Percentiles rank a stretch among this genome's conserved stretches.
Evolutionary conservation across 2,113 vertebrate species (phyloP).

Genomic region (Corythornis madagascariensis): DNA sequence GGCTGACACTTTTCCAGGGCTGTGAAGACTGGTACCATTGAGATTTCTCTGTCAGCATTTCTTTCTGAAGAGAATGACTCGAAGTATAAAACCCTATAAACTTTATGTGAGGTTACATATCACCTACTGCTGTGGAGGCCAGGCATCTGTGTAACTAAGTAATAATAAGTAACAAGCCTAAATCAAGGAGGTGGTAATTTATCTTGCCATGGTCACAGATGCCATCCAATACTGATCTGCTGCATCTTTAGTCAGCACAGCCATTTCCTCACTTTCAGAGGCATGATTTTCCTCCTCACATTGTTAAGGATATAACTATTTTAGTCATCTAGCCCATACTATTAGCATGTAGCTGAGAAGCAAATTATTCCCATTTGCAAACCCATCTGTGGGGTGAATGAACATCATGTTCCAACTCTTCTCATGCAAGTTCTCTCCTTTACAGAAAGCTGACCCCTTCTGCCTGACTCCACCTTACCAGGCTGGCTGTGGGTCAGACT

Average conservation of each 20-base stretch:
- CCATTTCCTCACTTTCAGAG: background rate
- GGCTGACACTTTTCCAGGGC: background rate
- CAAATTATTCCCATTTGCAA: background rate
- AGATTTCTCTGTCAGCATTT: background rate
- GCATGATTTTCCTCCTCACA: background rate
- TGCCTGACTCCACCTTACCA: background rate
- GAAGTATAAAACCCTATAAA: background rate
- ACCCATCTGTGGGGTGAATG: background rate
- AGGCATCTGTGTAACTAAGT: background rate
- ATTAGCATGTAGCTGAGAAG: background rate
- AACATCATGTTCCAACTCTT: background rate
- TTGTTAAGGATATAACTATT: background rate
- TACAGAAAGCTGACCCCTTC: background rate
- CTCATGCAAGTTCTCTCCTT: background rate
- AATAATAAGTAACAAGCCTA: background rate
- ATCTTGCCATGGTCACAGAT: background rate
- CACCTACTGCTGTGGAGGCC: background rate
- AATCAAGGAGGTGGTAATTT: background rate
- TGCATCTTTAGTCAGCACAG: background rate
- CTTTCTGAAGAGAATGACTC: background rate
- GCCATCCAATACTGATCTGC: background rate
- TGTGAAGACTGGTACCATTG: background rate
- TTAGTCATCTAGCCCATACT: background rate
- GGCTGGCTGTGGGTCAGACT: background rate
- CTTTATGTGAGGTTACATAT: background rate